These are phyloP conservation scores for Peucedramus taeniatus DNA, from an alignment of 2,113 vertebrate species.

Conservation along the genomic window DNA sequence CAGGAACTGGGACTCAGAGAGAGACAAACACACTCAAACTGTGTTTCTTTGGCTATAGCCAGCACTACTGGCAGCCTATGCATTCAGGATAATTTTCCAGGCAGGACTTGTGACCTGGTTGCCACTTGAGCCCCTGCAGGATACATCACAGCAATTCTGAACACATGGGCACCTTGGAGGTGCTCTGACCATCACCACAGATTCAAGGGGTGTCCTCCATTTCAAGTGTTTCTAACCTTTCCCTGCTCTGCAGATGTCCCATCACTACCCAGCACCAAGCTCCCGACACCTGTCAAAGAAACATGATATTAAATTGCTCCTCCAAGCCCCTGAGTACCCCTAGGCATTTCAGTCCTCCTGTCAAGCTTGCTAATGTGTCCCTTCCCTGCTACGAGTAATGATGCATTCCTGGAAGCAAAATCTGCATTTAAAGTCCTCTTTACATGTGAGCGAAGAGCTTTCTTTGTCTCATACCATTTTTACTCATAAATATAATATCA, in stretches of 20 bases:
- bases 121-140: background rate
- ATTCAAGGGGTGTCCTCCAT: background rate
- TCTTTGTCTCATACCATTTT: conserved; percentile 31
- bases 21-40: background rate
- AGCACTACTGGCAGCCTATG: background rate
- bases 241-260: background rate
- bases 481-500: conserved; percentile 61
- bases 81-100: background rate
- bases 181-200: background rate
- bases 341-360: background rate
- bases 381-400: background rate
- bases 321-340: background rate
- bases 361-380: background rate
- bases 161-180: fast-evolving
- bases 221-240: background rate
- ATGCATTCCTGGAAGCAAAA: conserved; percentile 41
- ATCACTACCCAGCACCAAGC: background rate
- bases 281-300: background rate
- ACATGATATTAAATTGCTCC: background rate
- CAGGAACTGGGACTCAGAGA: background rate
- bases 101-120: background rate
- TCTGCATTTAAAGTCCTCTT: conserved; percentile 15
- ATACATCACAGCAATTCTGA: background rate
- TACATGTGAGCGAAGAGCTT: conserved; percentile 19
- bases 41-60: background rate